Evolutionary conservation across 2,888 invertebrate genomes (phyloP), one percentile per base, ranked within the genome.

Genomic region (Leucania comma): DNA sequence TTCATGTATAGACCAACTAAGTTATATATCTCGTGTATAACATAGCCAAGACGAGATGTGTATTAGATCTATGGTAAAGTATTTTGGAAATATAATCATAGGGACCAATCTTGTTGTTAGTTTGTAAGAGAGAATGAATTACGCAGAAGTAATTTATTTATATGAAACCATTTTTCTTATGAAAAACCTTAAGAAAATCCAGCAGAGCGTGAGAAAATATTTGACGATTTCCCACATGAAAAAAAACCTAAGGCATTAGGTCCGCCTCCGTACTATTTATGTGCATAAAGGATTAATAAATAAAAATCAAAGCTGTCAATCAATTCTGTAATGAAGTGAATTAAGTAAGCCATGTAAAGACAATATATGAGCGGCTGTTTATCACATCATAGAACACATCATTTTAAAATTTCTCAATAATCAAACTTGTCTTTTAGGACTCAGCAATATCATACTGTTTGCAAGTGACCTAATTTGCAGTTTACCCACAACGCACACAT

Each of bases 401-500:
- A 3, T 22, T 54, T 24, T 0, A 46, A 0, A 56, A 17, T 42
- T 24, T 56, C 48, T 10, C 2, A 46, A 53, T 22, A 22, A 10
- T 1, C 9, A 59, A 72, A 68, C 29, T 56, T 62, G 22, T 9
- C 46, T 71, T 61, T 63, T 60, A 68, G 46, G 50, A 67, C 56
- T 26, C 51, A 63, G 58, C 68, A 60, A 75, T 51, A 68, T 67
- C 56, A 76, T 64, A 61, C 58, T 58, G 68, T 69, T 75, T 60
- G 26, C 51, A 68, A 83, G 60, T 79, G 67, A 60, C 85, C 68
- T 72, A 82, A 85, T 83, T 70, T 67, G 63, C 61, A 71, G 48
- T 78, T 69, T 83, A 75, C 66, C 88, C 68, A 79, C 85, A 66
- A 86, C 88, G 80, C 73, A 82, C 80, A 87, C 87, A 87, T 84